Base-by-base conservation (phyloP, 1,140 invertebrate genomes). In the Neodiprion virginianus region DNA sequence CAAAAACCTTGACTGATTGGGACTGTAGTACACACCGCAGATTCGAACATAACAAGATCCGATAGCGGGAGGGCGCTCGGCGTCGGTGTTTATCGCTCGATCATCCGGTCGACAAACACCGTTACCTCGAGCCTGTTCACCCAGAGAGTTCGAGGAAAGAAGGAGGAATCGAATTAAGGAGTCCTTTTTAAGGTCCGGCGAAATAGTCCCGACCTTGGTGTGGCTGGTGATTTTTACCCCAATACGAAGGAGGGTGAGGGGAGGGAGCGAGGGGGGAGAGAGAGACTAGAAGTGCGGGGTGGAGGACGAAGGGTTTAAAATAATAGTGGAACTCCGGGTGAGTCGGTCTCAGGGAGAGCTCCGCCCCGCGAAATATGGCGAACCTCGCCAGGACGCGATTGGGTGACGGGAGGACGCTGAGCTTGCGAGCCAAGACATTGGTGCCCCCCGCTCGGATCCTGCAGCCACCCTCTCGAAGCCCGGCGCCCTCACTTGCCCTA, bases 331-430 rank as follows among this genome's bases (percentile, higher is more conserved):
- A 84, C 79, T 83, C 79, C 79, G 80, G 76, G 78, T 81, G 81
- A 79, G 80, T 84, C 81, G 76, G 79, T 82, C 79, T 79, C 79
- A 79, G 81, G 86, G 79, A 84, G 82, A 77, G 81, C 86, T 88
- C 87, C 87, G 87, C 87, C 87, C 85, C 85, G 84, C 85, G 82
- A 85, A 87, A 88, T 87, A 87, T 87, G 85, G 86, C 86, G 85
- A 87, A 82, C 84, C 82, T 84, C 80, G 81, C 83, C 81, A 86
- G 83, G 78, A 86, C 85, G 86, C 87, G 87, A 88, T 88, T 88
- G 87, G 87, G 81, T 88, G 85, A 87, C 86, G 87, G 86, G 85
- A 86, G 86, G 85, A 87, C 83, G 85, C 81, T 79, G 81, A 78
- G 83, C 80, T 85, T 74, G 78, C 82, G 79, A 86, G 85, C 85